These are phyloP conservation scores for Tenthredo mesomela DNA, from an alignment of 2,888 invertebrate genomes.

Conservation along the genomic window DNA sequence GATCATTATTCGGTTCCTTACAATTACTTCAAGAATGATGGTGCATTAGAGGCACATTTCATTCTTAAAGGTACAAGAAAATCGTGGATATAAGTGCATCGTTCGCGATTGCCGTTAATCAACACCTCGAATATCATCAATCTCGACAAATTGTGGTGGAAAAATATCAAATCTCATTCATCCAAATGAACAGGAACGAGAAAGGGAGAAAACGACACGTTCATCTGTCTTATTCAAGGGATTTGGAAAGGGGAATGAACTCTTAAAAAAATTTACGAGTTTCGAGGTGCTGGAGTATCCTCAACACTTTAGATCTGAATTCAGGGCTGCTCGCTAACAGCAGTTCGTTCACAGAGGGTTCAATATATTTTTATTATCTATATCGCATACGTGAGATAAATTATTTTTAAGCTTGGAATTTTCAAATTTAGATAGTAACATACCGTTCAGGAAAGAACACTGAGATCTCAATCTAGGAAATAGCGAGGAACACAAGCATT, in stretches of 20 bases:
- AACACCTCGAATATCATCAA: not conserved
- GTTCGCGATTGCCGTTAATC: conserved; percentile 18
- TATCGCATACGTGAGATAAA: not conserved
- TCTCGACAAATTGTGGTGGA: not conserved
- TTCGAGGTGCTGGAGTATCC: not conserved
- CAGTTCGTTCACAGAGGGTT: not conserved
- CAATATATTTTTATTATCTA: not conserved
- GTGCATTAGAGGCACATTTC: not conserved
- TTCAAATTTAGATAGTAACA: not conserved
- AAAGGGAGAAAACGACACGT: not conserved
- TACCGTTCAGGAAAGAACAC: not conserved
- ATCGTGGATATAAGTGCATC: not conserved
- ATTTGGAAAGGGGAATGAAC: not conserved
- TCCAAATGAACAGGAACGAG: not conserved
- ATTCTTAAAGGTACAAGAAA: not conserved
- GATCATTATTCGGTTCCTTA: not conserved
- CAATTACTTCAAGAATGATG: not conserved
- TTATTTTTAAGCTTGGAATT: not conserved
- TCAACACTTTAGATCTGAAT: not conserved
- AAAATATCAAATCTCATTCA: not conserved
- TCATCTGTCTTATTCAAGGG: conserved; percentile 1
- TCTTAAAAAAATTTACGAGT: not conserved
- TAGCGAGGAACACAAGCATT: not conserved
- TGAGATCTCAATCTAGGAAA: not conserved
- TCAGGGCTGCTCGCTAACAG: not conserved